Evolutionary conservation across 2,888 invertebrate species (phyloP).

Genomic region (Ceramica pisi): DNA sequence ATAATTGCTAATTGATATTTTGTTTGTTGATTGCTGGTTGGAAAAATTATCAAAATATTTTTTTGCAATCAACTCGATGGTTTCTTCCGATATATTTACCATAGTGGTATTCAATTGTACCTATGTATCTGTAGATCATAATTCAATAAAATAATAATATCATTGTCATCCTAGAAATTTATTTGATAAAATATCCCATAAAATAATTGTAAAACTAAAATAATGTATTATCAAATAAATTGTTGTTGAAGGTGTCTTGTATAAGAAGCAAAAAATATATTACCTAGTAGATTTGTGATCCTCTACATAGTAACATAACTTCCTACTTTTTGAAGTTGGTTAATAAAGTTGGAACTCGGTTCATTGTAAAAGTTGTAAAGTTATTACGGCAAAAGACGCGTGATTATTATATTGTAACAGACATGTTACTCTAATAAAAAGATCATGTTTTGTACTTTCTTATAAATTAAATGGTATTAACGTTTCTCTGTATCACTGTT

Average conservation of each 20-base stretch:
- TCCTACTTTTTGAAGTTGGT: neutral
- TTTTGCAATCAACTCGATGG: too few species aligned
- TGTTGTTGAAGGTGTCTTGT: slow-evolving; percentile 6
- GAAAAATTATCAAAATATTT: too few species aligned
- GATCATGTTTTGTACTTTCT: slow-evolving; percentile 56
- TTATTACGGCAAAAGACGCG: neutral
- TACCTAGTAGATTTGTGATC: slow-evolving; percentile 9
- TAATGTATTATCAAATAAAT: slow-evolving; percentile 15
- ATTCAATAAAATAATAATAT: slow-evolving; percentile 11
- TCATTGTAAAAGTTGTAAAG: slow-evolving; percentile 1
- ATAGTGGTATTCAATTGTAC: neutral
- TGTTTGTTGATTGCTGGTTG: too few species aligned
- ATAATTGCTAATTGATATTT: too few species aligned
- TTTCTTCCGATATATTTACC: neutral
- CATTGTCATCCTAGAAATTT: slow-evolving; percentile 1
- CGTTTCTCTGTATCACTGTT: slow-evolving; percentile 30
- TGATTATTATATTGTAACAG: neutral
- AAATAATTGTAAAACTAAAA: slow-evolving; percentile 1
- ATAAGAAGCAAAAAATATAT: neutral
- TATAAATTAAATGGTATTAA: slow-evolving; percentile 46
- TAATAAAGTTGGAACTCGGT: slow-evolving; percentile 7
- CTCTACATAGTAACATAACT: neutral
- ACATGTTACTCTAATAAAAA: slow-evolving; percentile 8
- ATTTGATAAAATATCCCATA: slow-evolving; percentile 1
- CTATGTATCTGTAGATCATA: neutral